Conservation (phyloP, 2,113 vertebrate genomes). For the Tragelaphus buxtoni region DNA sequence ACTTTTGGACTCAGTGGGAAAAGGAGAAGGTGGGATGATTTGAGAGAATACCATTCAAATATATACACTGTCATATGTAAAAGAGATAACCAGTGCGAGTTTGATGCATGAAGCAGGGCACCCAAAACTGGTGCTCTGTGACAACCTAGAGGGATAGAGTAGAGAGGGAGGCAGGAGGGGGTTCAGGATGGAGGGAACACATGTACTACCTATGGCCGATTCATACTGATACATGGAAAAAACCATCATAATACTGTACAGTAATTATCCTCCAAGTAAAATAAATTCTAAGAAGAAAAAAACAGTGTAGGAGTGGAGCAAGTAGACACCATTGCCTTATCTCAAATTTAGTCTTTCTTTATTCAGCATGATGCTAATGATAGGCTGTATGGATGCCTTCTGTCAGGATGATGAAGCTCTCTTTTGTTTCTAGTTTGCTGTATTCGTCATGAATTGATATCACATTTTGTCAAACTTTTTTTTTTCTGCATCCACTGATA, state of each 20-base stretch:
- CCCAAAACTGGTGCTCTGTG: neutral
- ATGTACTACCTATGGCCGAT: neutral
- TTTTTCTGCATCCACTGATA: neutral
- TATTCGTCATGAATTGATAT: neutral
- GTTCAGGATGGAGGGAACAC: neutral
- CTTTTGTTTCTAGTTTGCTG: neutral
- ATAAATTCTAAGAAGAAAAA: neutral
- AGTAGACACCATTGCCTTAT: neutral
- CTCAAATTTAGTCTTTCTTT: neutral
- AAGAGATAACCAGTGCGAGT: rapidly evolving
- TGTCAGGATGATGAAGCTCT: neutral
- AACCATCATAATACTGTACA: neutral
- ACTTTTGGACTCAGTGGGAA: neutral
- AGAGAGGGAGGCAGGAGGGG: neutral
- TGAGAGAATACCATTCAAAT: neutral
- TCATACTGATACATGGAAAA: neutral
- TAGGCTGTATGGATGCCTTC: neutral
- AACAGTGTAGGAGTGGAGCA: neutral
- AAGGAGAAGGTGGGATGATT: neutral
- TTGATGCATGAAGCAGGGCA: neutral
- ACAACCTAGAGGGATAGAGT: neutral
- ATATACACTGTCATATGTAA: neutral
- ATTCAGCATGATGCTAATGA: neutral
- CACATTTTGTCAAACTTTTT: neutral
- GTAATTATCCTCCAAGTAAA: neutral